Percentiles rank a stretch among this genome's conserved stretches.
Evolutionary conservation across 64 coral and sea anemone genomes (phyloP).

Genomic region (Acropora tenuis): DNA sequence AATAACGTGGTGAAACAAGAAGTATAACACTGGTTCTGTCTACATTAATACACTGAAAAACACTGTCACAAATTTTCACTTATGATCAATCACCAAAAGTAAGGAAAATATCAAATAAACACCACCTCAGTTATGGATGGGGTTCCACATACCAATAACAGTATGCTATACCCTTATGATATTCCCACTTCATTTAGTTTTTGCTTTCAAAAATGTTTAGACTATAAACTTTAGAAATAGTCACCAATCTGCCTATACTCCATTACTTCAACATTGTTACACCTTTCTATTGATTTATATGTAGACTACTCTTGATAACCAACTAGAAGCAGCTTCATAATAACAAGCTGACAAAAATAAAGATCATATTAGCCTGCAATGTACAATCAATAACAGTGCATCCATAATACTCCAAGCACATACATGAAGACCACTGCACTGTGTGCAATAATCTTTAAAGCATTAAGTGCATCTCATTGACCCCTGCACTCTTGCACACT

Average conservation of each 20-base stretch:
- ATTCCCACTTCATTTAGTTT: neutral
- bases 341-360: neutral
- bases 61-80: neutral
- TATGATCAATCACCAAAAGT: neutral
- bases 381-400: neutral
- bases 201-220: neutral
- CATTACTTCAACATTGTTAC: neutral
- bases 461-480: neutral
- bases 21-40: neutral
- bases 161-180: neutral
- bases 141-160: neutral
- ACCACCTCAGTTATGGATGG: neutral
- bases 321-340: neutral
- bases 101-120: slow-evolving; percentile 4
- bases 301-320: neutral
- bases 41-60: neutral
- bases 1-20: neutral
- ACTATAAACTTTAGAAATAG: neutral
- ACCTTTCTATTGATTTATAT: neutral
- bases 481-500: neutral
- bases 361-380: slow-evolving; percentile 1
- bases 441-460: neutral
- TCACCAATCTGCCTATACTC: neutral
- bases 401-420: neutral
- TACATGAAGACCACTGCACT: neutral